Base-by-base conservation (phyloP, 1,140 invertebrate genomes). In the Laodelphax striatellus region DNA sequence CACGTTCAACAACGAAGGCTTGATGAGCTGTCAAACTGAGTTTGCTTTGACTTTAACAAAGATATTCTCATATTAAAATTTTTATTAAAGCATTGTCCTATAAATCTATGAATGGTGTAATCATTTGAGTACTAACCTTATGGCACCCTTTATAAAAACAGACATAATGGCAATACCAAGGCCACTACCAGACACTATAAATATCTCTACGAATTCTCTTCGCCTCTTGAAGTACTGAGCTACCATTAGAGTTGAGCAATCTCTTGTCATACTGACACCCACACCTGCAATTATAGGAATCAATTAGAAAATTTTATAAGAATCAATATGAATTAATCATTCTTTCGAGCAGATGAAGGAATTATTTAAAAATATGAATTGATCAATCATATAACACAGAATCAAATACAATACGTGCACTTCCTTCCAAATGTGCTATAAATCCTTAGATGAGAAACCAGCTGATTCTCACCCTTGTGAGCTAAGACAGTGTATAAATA, bases 211-310 rank as follows among this genome's bases (percentile, higher is more conserved):
- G 46, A 90, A 79, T 72, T 93, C 90, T 58, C 91, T 75, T 66
- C 82, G 79, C 61, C 87, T 71, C 69, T 92, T 91, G 78, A 94
- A 94, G 74, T 93, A 94, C 69, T 93, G 89, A 4, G 90, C 90
- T 53, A 94, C 86, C 88, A 94, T 93, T 63, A 94, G 72, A 13
- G 87, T 90, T 8, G 90, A 89, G 65, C 90, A 90, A 73, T 92
- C 84, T 68, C 86, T 73, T 13, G 88, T 86, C 73, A 92, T 78
- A 52, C 90, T 88, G 17, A 90, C 88, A 54, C 92, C 92, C 46
- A 92, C 80, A 16, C 90, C 90, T 75, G 82, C 72, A 57, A 53
- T 14, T 1, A 57, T 43, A 14, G 16, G 2, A 28, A 21, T 19
- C n/a, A 53, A 21, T 14, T n/a, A n/a, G 22, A 53, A 5, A 21